A percentile compares a stretch with the other conserved stretches of the same genome.
Conservation (phyloP, 2,888 invertebrate genomes). For the Drosophila nigricruria region DNA sequence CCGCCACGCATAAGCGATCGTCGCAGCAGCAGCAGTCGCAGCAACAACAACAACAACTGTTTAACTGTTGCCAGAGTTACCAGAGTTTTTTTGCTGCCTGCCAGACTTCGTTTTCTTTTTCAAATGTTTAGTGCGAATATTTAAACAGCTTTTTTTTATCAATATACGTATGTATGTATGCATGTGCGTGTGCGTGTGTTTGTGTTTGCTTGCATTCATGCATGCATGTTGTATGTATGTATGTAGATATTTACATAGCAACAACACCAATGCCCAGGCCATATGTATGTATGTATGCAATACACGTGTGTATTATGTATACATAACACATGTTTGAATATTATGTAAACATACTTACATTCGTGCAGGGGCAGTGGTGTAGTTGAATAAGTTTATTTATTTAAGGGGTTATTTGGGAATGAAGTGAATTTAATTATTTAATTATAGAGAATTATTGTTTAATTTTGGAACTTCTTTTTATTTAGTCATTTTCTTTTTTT, state of each 20-base stretch:
- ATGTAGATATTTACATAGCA: slow-evolving; percentile 36
- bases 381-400: not conserved
- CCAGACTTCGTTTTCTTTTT: slow-evolving; percentile 35
- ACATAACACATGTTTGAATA: slow-evolving; percentile 35
- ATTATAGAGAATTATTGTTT: not conserved
- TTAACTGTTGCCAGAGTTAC: slow-evolving; percentile 23
- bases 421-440: not conserved
- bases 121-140: slow-evolving; percentile 56
- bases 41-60: slow-evolving; percentile 1
- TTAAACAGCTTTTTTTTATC: slow-evolving; percentile 62
- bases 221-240: not conserved
- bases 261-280: slow-evolving; percentile 9
- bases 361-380: slow-evolving; percentile 21
- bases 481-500: no score
- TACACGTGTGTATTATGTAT: slow-evolving; percentile 31
- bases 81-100: slow-evolving; percentile 18
- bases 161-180: not conserved
- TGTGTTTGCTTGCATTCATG: not conserved
- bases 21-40: not conserved
- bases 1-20: slow-evolving; percentile 33
- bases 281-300: not conserved
- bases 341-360: slow-evolving; percentile 36
- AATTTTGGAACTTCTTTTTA: no score
- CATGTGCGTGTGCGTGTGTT: not conserved
- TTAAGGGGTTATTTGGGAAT: slow-evolving; percentile 1